Percentiles rank a stretch among this genome's conserved stretches.
Conservation (phyloP, 1,140 invertebrate species). For the Lepidurus packardi region DNA sequence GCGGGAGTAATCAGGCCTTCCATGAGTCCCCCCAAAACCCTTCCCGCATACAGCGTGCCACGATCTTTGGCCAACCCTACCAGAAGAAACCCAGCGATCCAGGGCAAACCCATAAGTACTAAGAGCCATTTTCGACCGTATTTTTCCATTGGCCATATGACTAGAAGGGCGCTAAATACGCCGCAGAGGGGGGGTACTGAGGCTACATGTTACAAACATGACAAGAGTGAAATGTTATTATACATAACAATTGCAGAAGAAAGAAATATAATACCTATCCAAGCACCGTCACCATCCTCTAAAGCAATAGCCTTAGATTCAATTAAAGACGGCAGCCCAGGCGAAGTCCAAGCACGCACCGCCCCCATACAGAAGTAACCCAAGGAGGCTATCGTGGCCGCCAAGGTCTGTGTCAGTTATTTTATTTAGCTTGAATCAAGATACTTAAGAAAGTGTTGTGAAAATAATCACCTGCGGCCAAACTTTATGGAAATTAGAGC, state of each 20-base stretch:
- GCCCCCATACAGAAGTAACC: constrained; percentile 32
- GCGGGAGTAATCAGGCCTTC: constrained; percentile 55
- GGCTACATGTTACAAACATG: constrained; percentile 24
- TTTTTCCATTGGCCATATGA: constrained; percentile 42
- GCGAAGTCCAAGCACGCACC: constrained; percentile 32
- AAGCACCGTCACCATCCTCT: not conserved
- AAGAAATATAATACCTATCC: constrained; percentile 28
- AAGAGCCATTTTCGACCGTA: constrained; percentile 45
- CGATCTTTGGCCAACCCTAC: constrained; percentile 41
- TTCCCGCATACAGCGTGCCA: constrained; percentile 51
- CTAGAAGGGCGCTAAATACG: constrained; percentile 28
- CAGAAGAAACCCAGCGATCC: constrained; percentile 43
- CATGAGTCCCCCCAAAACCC: constrained; percentile 58
- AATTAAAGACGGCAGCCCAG: constrained; percentile 28
- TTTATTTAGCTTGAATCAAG: too few species aligned
- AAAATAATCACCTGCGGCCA: too few species aligned
- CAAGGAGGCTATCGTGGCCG: constrained; percentile 27
- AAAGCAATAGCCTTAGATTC: constrained; percentile 20
- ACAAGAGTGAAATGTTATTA: not conserved
- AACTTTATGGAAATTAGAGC: too few species aligned
- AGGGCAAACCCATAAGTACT: constrained; percentile 43
- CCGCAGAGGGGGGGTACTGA: constrained; percentile 31
- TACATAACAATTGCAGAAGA: not conserved
- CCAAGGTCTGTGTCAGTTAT: not conserved
- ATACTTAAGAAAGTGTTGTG: too few species aligned